phyloP scores from a whole-genome alignment of 2,888 invertebrate species.

The Aradus depressus region DNA sequence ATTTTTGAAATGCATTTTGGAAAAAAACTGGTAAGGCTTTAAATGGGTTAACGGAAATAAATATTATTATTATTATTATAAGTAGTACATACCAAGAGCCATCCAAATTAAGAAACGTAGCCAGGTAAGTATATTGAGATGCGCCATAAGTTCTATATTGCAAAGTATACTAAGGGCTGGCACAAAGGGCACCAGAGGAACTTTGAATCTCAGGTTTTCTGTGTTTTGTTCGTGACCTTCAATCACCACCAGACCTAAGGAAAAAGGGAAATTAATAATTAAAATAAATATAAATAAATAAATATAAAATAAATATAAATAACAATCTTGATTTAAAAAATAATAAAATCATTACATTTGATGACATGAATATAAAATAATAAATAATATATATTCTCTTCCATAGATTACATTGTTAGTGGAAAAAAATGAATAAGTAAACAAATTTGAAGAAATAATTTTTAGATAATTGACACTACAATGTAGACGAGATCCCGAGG shows the following conservation, averaged over 20 bases:
- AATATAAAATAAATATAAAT: background rate
- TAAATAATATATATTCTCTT: background rate
- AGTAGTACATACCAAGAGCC: constrained; percentile 50
- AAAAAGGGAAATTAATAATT: background rate
- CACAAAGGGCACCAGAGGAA: constrained; percentile 67
- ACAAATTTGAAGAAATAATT: no score
- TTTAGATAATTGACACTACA: no score
- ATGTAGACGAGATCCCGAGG: no score
- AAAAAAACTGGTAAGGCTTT: no score
- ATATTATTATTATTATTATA: no score
- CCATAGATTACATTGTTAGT: no score
- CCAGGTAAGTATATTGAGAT: constrained; percentile 71
- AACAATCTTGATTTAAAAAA: no score
- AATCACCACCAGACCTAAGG: constrained; percentile 56
- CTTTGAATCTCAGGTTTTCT: constrained; percentile 58
- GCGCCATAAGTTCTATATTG: constrained; percentile 73
- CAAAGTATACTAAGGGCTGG: constrained; percentile 69
- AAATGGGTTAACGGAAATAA: no score
- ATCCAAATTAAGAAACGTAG: constrained; percentile 78
- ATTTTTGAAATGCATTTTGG: no score
- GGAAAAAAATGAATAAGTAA: no score
- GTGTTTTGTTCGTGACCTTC: constrained; percentile 66
- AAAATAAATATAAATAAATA: background rate
- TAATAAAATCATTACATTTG: background rate
- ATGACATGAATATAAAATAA: no score